Base-by-base conservation (phyloP, 37 sponge, comb jelly and placozoan species). In the Hexactinellida sp. region DNA sequence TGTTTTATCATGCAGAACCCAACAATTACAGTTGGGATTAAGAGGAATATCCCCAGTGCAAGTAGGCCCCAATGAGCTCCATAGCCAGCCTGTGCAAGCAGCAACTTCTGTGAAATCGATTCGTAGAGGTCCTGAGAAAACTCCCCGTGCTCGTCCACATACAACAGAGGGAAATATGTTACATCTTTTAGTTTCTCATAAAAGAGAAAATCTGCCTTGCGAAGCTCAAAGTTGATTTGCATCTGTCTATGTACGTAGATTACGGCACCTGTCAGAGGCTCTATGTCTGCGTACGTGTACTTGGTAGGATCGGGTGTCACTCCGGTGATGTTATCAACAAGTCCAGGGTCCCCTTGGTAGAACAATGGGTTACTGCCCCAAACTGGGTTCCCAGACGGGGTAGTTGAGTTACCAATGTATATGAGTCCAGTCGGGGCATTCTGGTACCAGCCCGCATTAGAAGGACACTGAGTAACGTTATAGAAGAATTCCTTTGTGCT, bases 331-430 rank as follows among this genome's bases (percentile, higher is more conserved):
- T 63, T 63, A 23, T 63, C 32, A 23, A n/a, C 76, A 10, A 63
- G 76, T 10, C 76, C 76, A 25, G 76, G 76, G 30, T 63, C 76
- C 13, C 76, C 76, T 28, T 63, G 21, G 76, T 63, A 63, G 76
- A 63, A 63, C 76, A 63, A 28, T 32, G 76, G 76, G 76, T 63
- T 63, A n/a, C 76, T 63, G 5, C 76, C 76, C 76, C 76, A 63
- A 7, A 63, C 76, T 21, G 76, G 30, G 34, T 63, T 63, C 25
- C 76, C 76, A 25, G 21, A 3, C 3, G 76, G 76, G 5, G 13
- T n/a, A 7, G 76, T 63, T 10, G 76, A 63, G 76, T 63, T 63
- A 10, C 76, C 76, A n/a, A 63, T 63, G 76, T 63, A 63, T 10
- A 63, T 32, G 3, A 63, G 76, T 5, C 76, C 76, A 21, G 3